Base-by-base conservation (phyloP, 2,113 vertebrate genomes). In the Phyllostomus discolor region DNA sequence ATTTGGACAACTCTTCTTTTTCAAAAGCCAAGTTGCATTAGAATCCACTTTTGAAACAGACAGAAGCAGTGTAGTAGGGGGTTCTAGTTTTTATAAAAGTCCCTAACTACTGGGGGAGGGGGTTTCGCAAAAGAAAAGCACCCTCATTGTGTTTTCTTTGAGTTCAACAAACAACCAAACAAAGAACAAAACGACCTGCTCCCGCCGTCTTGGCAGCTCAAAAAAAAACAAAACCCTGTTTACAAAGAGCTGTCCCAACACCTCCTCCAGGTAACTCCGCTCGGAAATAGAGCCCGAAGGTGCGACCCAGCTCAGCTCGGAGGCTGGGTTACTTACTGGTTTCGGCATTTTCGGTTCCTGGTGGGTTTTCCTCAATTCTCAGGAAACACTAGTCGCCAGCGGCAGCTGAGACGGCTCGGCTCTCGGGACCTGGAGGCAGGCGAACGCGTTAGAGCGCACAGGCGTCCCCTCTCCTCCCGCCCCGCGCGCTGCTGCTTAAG, bases 321-420 rank as follows among this genome's bases (percentile, higher is more conserved):
- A 43, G 43, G 43, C 43, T 43, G 43, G 41, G 64, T 38, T 48
- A 98, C 99, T 99, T 92, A 99, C 99, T 91, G 99, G 98, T 98
- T 99, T 99, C 17, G 99, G 99, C 99, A 99, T 99, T 69, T 98
- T 99, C 80, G 83, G 90, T 98, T 97, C 88, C 95, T 95, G 96
- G 88, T 48, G 79, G 82, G 85, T 79, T 92, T 96, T 95, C 91
- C 83, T 86, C 70, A 15, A 28, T 83, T 50, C 89, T 59, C 85
- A n/a, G 73, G 38, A 94, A 97, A 86, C 79, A 57, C 96, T 69
- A 87, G 43, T 83, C 62, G 81, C 79, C 79, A 48, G 80, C 88
- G 59, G 92, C 48, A 85, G 59, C 48, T 31, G 76, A 80, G 22
- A 87, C 43, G 20, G 90, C 72, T 52, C 83, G 19, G 90, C 75